A percentile compares a stretch with the other conserved stretches of the same genome.
Evolutionary conservation across 2,888 invertebrate genomes (phyloP).

Genomic region (Ormyrus thymus): DNA sequence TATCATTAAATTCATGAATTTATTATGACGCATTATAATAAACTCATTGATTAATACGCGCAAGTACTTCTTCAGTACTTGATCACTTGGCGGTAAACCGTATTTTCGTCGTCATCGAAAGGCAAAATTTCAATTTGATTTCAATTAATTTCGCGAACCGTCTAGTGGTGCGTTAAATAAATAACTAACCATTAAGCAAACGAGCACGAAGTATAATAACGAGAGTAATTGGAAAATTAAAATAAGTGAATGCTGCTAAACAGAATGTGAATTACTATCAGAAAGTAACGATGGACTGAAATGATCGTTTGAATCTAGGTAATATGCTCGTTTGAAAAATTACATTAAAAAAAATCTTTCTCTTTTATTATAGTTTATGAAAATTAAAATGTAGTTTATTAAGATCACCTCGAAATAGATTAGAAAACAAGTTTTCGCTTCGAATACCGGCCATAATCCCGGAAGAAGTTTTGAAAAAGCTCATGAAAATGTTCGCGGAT

Average conservation of each 20-base stretch:
- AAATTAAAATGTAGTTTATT: too few relatives aligned
- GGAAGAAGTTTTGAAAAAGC: background rate
- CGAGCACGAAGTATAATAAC: conserved; percentile 25
- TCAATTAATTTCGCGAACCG: conserved; percentile 39
- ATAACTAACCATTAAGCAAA: conserved; percentile 37
- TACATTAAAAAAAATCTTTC: too few relatives aligned
- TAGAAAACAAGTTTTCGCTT: too few relatives aligned
- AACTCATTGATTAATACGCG: conserved; percentile 9
- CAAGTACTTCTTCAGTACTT: conserved; percentile 11
- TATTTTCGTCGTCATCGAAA: background rate
- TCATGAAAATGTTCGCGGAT: background rate
- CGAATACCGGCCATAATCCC: too few relatives aligned
- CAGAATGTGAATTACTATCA: background rate
- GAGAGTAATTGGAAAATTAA: conserved; percentile 32
- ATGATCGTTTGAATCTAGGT: background rate
- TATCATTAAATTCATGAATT: too few relatives aligned
- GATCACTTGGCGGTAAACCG: background rate
- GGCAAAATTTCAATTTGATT: conserved; percentile 41
- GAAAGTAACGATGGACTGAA: conserved; percentile 27
- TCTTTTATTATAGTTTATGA: too few relatives aligned
- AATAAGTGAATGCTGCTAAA: background rate
- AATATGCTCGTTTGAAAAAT: conserved; percentile 18
- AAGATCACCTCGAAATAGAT: too few relatives aligned
- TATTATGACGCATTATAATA: background rate
- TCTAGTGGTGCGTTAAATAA: conserved; percentile 28